Evolutionary conservation across 2,113 vertebrate species (phyloP).

Genomic region (Hirundichthys speculiger): DNA sequence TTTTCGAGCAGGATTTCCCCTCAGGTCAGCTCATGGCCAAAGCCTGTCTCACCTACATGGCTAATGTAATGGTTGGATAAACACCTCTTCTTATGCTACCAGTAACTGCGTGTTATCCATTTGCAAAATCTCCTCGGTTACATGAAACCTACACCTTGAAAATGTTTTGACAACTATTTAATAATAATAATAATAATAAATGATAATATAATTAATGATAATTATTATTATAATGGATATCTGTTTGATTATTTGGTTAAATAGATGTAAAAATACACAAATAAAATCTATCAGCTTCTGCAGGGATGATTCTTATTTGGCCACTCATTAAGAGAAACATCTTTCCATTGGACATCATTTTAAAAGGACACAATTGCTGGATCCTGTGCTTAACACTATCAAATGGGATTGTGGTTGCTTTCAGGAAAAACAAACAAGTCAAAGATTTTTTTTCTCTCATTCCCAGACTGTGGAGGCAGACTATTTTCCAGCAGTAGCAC

Average conservation of each 20-base stretch:
- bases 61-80: constrained; percentile 41
- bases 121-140: too few relatives aligned
- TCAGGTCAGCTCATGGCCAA: constrained; percentile 29
- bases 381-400: neutral
- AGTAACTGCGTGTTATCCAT: neutral
- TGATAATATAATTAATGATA: too few relatives aligned
- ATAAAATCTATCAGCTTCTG: neutral
- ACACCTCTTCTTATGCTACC: neutral
- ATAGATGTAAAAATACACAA: neutral
- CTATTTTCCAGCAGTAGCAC: neutral
- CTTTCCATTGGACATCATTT: neutral
- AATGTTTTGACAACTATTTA: neutral
- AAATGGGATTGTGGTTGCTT: neutral
- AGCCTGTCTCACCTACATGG: constrained; percentile 51
- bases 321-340: neutral
- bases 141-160: neutral
- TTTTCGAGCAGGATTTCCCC: constrained; percentile 14
- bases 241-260: neutral
- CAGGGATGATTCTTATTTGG: neutral
- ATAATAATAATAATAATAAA: too few relatives aligned
- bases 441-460: neutral
- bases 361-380: neutral
- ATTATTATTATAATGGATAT: too few relatives aligned
- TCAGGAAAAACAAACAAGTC: neutral
- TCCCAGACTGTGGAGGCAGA: neutral